Base-by-base conservation (phyloP, 2,797 vertebrate genomes). In the Myiothlypis chrysogaster region DNA sequence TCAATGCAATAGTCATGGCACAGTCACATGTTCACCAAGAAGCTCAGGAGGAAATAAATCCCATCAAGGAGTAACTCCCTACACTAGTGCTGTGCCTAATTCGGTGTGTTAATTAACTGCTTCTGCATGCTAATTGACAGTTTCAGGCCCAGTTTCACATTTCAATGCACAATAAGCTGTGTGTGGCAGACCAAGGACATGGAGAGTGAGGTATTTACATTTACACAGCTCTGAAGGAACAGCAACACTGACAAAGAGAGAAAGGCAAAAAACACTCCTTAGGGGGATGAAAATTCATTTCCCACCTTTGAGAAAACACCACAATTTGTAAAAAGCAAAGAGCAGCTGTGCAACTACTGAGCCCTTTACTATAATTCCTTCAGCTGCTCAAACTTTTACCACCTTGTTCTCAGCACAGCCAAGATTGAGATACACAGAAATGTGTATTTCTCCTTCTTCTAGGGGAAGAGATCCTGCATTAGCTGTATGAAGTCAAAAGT, bases 341-440 rank as follows among this genome's bases (percentile, higher is more conserved):
- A 47, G 25, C 73, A 84, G 69, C 11, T 44, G 39, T 47, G 47
- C 64, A 86, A 25, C 23, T 10, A 16, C n/a, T n/a, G 50, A 89
- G n/a, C 17, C 64, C 14, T 72, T 65, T 14, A 68, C 23, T 9
- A 1, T 32, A 77, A 73, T 28, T 82, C 30, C 44, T 65, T n/a
- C 65, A 69, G 80, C n/a, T 64, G 37, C 24, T 72, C 23, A 35
- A 73, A 77, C 8, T 50, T 59, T 43, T 39, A 56, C 14, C 50
- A 68, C n/a, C 13, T 68, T 49, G 16, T 14, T 34, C 60, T 46
- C 55, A 57, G 55, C 30, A 16, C 14, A 5, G 18, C 18, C 2
- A 2, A 70, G 61, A 47, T 14, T 50, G 37, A 71, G 1, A 8
- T 13, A 70, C 0, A 0, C 10, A 52, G 41, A 2, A 22, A 50